Percentiles rank a stretch among this genome's conserved stretches.
phyloP scores from a whole-genome alignment of 1,140 invertebrate genomes.

The Aleiodes sp. region DNA sequence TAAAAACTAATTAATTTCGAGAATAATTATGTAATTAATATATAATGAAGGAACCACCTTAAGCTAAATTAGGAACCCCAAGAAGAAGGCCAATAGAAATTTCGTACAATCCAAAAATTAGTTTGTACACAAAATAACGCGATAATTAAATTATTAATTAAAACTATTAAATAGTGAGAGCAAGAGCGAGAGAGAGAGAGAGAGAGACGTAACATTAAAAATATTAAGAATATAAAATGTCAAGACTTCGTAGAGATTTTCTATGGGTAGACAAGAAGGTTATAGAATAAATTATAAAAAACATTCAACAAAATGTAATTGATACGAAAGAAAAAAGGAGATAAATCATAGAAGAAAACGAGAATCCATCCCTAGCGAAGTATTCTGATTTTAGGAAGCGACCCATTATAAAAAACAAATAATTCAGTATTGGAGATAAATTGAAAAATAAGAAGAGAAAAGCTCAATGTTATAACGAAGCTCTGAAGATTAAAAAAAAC shows the following conservation, averaged over 20 bases:
- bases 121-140: not conserved
- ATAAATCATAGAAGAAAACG: not conserved
- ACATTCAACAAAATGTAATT: not conserved
- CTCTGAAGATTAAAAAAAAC: slow-evolving; percentile 5
- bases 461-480: slow-evolving; percentile 12
- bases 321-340: not conserved
- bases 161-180: too few relatives aligned
- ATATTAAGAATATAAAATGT: not conserved
- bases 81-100: slow-evolving; percentile 2
- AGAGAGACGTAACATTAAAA: not conserved
- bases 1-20: not conserved
- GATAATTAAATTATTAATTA: not conserved
- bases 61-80: not conserved
- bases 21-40: not conserved
- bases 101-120: slow-evolving; percentile 15
- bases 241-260: slow-evolving; percentile 11
- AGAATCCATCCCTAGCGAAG: slow-evolving; percentile 12
- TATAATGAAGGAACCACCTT: slow-evolving; percentile 3
- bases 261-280: not conserved
- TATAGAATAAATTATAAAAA: not conserved
- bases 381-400: slow-evolving; percentile 9
- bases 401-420: not conserved
- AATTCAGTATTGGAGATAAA: slow-evolving; percentile 18
- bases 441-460: not conserved
- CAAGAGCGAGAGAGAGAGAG: not conserved